Base-by-base conservation (phyloP, 2,797 vertebrate species). In the Darevskia mixta region DNA sequence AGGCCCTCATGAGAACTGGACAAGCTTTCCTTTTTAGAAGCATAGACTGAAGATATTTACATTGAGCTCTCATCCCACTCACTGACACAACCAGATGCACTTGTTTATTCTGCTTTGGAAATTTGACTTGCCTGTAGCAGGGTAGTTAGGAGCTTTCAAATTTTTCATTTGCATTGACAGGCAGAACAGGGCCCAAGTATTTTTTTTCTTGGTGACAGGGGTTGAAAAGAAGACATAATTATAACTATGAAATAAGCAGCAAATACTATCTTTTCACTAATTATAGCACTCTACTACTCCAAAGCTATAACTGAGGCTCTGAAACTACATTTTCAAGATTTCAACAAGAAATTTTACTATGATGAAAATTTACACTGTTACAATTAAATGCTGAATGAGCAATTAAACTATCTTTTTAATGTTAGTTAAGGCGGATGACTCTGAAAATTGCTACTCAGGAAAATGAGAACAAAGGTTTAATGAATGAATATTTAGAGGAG, bases 371-470 rank as follows among this genome's bases (percentile, higher is more conserved):
- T 82, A 29, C 29, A 0, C 15, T 61, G 41, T 83, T 69, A 1
- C 3, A 35, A 85, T 18, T 13, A 86, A 83, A 35, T 83, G 3
- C 1, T 79, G 1, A 77, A 71, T 5, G 32, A 87, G 78, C 3
- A 88, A 80, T 1, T 89, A 55, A 5, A 1, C 83, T 92, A 72
- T 4, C 35, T 83, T 43, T 49, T 8, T 15, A 90, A 41, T 93
- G 75, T 88, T 89, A 97, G 97, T 85, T 96, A 93, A 82, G 90
- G 35, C 92, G 94, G 69, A 69, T 97, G 77, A 95, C 93, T 85
- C 41, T 82, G 29, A 80, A 96, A 95, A 90, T 96, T 77, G 86
- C 93, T 35, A 86, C 86, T 61, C 90, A 97, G 92, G 91, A 88
- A 67, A 79, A 83, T 83, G 92, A 91, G 38, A 95, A 82, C 8